phyloP scores from a whole-genome alignment of 2,888 invertebrate species.

The Xestobium rufovillosum region DNA sequence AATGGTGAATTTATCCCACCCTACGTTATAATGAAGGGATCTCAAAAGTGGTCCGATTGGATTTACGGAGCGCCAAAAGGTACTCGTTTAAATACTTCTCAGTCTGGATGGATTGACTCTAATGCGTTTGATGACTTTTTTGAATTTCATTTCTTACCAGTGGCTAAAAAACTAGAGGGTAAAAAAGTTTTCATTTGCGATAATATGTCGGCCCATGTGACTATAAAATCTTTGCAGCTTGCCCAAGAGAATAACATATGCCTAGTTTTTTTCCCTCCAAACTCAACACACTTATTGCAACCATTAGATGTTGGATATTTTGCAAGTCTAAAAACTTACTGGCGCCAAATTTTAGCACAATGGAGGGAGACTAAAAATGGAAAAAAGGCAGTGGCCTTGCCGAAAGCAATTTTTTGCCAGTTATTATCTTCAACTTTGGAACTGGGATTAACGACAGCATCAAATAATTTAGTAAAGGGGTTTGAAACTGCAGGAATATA shows the following conservation, averaged over 20 bases:
- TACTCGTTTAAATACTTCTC: conserved; percentile 11
- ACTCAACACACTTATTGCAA: too few species aligned
- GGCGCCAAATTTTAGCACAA: conserved; percentile 5
- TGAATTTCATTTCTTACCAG: conserved; percentile 10
- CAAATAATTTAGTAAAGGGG: conserved; percentile 10
- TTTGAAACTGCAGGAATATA: conserved; percentile 12
- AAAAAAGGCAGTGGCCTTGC: conserved; percentile 6
- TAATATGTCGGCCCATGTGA: too few species aligned
- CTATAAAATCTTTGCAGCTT: too few species aligned
- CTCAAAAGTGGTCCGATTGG: conserved; percentile 24
- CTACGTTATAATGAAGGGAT: conserved; percentile 25
- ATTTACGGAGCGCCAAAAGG: conserved; percentile 21
- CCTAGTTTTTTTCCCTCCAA: conserved; percentile 8
- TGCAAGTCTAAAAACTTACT: conserved; percentile 9
- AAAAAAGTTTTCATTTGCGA: too few species aligned
- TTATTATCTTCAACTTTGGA: conserved; percentile 8
- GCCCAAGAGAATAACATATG: conserved; percentile 6
- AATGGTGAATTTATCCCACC: conserved; percentile 21
- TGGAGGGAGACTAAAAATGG: conserved; percentile 8
- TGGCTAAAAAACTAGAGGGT: too few species aligned
- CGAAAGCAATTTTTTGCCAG: conserved; percentile 9
- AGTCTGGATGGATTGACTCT: conserved; percentile 9
- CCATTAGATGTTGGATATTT: conserved; percentile 13
- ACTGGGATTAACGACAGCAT: conserved; percentile 10
- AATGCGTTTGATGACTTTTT: conserved; percentile 11